Base-by-base conservation (phyloP, 2,888 invertebrate species). In the Siphlonurus alternatus region DNA sequence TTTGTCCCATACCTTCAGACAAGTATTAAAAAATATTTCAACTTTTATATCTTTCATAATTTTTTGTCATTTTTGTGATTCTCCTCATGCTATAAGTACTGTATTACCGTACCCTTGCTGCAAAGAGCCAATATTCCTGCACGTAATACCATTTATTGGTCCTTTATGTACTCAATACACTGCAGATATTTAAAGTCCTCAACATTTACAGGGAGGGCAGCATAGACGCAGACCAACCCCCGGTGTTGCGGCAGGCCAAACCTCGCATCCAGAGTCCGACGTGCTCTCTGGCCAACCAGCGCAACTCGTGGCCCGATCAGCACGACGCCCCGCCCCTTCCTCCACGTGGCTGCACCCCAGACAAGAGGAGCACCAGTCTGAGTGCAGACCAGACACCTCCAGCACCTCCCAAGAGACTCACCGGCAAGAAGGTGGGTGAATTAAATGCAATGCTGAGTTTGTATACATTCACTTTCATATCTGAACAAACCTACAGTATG, bases 351-450 rank as follows among this genome's bases (percentile, higher is more conserved):
- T 18, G 66, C 66, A 67, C 81, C 22, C 80, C 81, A 1, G 83
- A 83, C 67, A 83, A 81, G 70, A 75, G 81, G 65, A 75, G 76
- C n/a, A 72, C 75, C 2, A 76, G 74, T 60, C 71, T 74, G 69
- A 71, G 75, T 72, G 76, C 74, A 67, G 77, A 70, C 68, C 78
- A 70, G 69, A 80, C 72, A 73, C 78, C 70, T 22, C 75, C 68
- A 66, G 81, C 74, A 70, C 81, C 77, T 69, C 79, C 79, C 1
- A 77, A 77, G 66, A 72, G 78, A 65, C 68, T 72, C 71, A 1
- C 53, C 0, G 67, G 67, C 59, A 72, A 72, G 66, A 71, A 71
- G 68, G 69, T 70, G 66, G 53, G 60, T 2, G n/a, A n/a, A n/a
- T n/a, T 59, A 2, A 19, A 22, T 23, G 61, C n/a, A 2, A 1